Evolutionary conservation across 2,113 vertebrate genomes (phyloP).

Genomic region (Acanthisitta chloris): DNA sequence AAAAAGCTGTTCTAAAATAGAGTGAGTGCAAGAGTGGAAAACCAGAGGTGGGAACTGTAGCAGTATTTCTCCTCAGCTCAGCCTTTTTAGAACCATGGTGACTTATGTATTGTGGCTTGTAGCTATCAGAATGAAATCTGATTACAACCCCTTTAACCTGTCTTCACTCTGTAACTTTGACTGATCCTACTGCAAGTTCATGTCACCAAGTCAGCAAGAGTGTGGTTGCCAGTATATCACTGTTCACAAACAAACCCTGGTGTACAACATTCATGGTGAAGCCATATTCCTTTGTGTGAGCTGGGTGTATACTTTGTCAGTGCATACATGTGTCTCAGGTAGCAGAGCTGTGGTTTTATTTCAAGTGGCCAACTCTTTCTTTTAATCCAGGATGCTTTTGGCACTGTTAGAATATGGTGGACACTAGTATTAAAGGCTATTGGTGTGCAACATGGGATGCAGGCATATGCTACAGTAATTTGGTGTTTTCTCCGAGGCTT

Average conservation of each 20-base stretch:
- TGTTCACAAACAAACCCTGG: not conserved
- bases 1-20: not conserved
- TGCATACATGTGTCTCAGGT: not conserved
- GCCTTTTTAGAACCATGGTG: not conserved
- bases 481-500: slow-evolving; percentile 1
- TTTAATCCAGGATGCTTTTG: not conserved
- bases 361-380: not conserved
- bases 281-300: not conserved
- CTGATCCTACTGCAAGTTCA: not conserved
- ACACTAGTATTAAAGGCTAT: not conserved
- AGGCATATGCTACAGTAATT: not conserved
- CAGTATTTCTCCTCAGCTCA: not conserved
- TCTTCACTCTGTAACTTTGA: not conserved
- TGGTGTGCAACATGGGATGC: not conserved
- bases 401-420: not conserved
- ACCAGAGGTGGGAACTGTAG: not conserved
- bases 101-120: not conserved
- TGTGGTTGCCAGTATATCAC: rapidly evolving
- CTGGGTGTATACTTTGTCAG: not conserved
- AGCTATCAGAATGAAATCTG: not conserved
- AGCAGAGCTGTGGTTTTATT: not conserved
- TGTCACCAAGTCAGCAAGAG: not conserved
- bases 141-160: not conserved
- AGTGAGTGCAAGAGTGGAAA: not conserved
- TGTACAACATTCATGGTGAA: rapidly evolving